Evolutionary conservation across 1,140 invertebrate genomes (phyloP).

Genomic region (Vollenhovia emeryi): DNA sequence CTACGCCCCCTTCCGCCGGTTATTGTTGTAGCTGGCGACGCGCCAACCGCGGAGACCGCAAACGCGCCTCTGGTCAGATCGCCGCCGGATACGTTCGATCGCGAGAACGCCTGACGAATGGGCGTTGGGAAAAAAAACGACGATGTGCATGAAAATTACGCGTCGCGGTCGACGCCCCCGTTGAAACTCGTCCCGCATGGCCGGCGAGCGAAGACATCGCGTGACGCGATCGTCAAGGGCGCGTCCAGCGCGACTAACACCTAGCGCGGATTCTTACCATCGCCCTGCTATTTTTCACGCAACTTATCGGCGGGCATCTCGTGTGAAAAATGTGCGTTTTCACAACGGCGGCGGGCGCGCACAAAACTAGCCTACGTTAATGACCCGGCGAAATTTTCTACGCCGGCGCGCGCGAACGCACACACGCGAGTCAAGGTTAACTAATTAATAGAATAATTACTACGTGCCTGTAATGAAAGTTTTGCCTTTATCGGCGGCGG

Average conservation of each 20-base stretch:
- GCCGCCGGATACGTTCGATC: constrained; percentile 3
- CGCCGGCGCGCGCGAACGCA: not conserved
- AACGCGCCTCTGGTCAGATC: not conserved
- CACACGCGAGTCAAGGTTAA: constrained; percentile 39
- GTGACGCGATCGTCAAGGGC: constrained; percentile 20
- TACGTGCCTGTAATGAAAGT: constrained; percentile 29
- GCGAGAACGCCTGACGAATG: not conserved
- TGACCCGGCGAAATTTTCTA: constrained; percentile 33
- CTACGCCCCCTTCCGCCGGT: not conserved
- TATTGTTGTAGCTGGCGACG: constrained; percentile 28
- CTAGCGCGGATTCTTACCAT: constrained; percentile 23
- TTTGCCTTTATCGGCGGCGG: constrained; percentile 50
- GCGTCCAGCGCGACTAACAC: not conserved
- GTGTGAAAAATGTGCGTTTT: constrained; percentile 20
- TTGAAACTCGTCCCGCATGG: not conserved
- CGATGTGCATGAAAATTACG: not conserved
- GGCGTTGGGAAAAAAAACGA: not conserved
- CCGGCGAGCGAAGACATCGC: constrained; percentile 19
- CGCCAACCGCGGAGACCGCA: constrained; percentile 4
- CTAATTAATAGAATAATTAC: constrained; percentile 56
- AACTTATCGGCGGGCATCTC: constrained; percentile 40
- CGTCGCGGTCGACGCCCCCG: not conserved
- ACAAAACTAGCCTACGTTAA: constrained; percentile 9
- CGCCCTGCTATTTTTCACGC: constrained; percentile 3
- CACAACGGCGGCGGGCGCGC: not conserved